phyloP scores from a whole-genome alignment of 2,797 vertebrate genomes.

The Psittacula derbiana region DNA sequence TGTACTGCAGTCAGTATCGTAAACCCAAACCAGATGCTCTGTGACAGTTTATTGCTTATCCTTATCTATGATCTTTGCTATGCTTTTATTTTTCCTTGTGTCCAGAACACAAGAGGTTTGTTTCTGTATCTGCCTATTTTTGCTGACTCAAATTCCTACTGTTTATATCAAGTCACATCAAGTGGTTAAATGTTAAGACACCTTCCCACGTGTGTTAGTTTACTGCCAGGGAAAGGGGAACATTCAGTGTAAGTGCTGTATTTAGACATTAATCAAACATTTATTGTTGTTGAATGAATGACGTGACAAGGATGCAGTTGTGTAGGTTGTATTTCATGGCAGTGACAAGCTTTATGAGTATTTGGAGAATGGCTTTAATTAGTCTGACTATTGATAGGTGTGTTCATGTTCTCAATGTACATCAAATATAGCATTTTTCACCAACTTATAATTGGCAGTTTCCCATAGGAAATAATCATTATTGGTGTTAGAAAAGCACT shows the following conservation, averaged over 20 bases:
- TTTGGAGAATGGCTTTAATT: constrained; percentile 52
- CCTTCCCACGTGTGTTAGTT: background rate
- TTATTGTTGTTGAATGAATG: constrained; percentile 31
- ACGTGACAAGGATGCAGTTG: background rate
- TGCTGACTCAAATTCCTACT: background rate
- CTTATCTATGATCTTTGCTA: background rate
- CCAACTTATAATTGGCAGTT: constrained; percentile 77
- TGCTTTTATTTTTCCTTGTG: background rate
- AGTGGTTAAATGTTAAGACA: background rate
- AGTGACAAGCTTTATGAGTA: constrained; percentile 15
- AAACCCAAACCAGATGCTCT: background rate
- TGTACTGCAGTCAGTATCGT: background rate
- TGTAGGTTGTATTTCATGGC: background rate
- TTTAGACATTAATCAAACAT: constrained; percentile 27
- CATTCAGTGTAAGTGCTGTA: background rate
- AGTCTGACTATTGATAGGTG: constrained; percentile 62
- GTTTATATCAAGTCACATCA: background rate
- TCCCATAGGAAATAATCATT: constrained; percentile 79
- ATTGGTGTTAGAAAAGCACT: constrained; percentile 78
- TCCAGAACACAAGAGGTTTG: background rate
- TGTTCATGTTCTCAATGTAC: constrained; percentile 71
- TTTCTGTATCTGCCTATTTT: background rate
- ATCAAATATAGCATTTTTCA: constrained; percentile 72
- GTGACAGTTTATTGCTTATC: background rate
- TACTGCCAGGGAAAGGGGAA: background rate